These are phyloP conservation scores for Xenotilapia longispinis DNA, from an alignment of 2,113 vertebrate genomes.

Conservation along the genomic window DNA sequence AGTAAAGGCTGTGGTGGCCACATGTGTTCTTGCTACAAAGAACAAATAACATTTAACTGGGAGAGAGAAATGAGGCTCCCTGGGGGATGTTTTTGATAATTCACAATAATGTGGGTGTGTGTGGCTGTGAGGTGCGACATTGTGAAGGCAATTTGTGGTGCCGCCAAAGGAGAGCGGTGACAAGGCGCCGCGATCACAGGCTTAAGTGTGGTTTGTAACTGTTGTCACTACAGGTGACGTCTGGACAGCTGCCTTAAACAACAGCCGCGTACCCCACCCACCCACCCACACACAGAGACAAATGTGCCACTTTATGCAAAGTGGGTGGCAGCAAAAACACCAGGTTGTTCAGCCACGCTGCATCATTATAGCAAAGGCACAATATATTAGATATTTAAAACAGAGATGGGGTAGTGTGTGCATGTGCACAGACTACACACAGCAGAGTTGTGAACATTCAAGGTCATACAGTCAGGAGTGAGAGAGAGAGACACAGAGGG, in stretches of 20 bases:
- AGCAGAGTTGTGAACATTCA: not conserved
- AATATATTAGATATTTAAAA: not conserved
- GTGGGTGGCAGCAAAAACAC: not conserved
- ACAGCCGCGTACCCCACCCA: not conserved
- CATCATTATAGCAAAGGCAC: not conserved
- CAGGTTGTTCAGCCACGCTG: not conserved
- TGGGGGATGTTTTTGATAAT: not conserved
- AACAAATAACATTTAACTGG: constrained; percentile 14
- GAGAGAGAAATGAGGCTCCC: not conserved
- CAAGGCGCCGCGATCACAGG: not conserved
- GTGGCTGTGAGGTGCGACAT: not conserved
- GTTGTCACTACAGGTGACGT: constrained; percentile 24
- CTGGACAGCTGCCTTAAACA: constrained; percentile 19
- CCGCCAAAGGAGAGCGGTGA: not conserved
- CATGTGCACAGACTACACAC: not conserved
- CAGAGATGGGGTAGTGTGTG: not conserved
- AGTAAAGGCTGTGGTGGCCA: not conserved
- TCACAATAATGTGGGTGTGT: not conserved
- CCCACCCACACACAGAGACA: not conserved
- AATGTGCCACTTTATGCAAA: not conserved
- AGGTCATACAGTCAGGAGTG: not conserved
- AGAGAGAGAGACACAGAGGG: not conserved
- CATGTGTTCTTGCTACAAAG: not conserved
- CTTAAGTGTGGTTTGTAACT: not conserved
- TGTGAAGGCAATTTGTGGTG: not conserved